Conservation (phyloP, 2,797 vertebrate genomes). For the Rallus crepitans region DNA sequence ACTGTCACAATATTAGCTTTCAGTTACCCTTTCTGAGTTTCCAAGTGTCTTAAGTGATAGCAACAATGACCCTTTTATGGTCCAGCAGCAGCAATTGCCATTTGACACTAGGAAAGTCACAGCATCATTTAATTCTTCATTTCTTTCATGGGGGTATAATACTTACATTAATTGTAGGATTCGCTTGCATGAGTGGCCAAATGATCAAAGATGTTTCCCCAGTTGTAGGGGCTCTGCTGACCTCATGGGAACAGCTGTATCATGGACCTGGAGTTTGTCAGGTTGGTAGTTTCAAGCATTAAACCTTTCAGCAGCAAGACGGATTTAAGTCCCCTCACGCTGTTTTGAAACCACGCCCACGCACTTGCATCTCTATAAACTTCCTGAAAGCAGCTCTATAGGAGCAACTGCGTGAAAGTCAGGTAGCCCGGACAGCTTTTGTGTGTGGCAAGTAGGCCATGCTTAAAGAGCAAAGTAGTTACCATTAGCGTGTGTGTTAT, state of each 20-base stretch:
- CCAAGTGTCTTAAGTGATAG: neutral
- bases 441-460: neutral
- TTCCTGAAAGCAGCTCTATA: neutral
- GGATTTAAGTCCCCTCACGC: neutral
- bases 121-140: neutral
- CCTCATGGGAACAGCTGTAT: neutral
- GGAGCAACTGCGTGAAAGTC: neutral
- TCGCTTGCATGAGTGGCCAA: neutral
- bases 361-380: neutral
- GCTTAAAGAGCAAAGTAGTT: neutral
- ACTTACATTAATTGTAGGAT: neutral
- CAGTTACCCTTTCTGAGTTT: neutral
- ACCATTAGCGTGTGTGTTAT: neutral
- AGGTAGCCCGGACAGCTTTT: neutral
- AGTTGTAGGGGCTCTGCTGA: neutral
- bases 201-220: neutral
- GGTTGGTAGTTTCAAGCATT: neutral
- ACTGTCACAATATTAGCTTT: neutral
- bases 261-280: neutral
- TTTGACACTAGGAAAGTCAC: neutral
- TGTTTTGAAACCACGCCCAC: neutral
- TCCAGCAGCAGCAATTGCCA: neutral
- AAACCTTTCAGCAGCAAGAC: neutral
- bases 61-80: neutral
- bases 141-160: neutral